phyloP scores from a whole-genome alignment of 2,888 invertebrate genomes.

The Sabellastarte sp. region DNA sequence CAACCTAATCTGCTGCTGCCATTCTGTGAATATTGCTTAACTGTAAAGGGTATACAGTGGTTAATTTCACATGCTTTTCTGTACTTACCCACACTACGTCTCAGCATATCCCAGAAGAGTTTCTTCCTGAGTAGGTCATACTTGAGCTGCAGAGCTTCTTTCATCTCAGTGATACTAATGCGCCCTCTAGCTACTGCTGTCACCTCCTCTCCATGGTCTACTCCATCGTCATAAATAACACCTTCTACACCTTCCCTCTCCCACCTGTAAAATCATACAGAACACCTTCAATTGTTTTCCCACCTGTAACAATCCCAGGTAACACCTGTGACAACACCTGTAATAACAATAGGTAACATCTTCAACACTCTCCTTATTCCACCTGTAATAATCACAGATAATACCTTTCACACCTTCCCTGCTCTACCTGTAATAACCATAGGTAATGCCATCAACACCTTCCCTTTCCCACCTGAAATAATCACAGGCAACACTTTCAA shows the following conservation, averaged over 20 bases:
- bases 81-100: conserved; percentile 36
- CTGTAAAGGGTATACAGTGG: too few species aligned
- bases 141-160: conserved; percentile 42
- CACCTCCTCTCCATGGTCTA: conserved; percentile 32
- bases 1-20: too few species aligned
- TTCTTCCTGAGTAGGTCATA: conserved; percentile 42
- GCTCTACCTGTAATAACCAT: too few species aligned
- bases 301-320: too few species aligned
- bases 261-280: conserved; percentile 45
- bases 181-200: conserved; percentile 20
- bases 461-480: background rate
- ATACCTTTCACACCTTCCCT: too few species aligned
- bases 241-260: conserved; percentile 45
- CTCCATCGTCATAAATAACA: conserved; percentile 46
- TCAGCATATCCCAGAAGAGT: conserved; percentile 44
- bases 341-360: too few species aligned
- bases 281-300: too few species aligned
- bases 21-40: too few species aligned
- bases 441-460: background rate
- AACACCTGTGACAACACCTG: too few species aligned
- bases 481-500: background rate
- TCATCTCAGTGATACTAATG: conserved; percentile 34
- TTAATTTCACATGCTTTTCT: too few species aligned
- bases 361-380: too few species aligned
- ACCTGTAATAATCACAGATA: too few species aligned